phyloP scores from a whole-genome alignment of 2,113 vertebrate genomes.

The Larimichthys crocea region DNA sequence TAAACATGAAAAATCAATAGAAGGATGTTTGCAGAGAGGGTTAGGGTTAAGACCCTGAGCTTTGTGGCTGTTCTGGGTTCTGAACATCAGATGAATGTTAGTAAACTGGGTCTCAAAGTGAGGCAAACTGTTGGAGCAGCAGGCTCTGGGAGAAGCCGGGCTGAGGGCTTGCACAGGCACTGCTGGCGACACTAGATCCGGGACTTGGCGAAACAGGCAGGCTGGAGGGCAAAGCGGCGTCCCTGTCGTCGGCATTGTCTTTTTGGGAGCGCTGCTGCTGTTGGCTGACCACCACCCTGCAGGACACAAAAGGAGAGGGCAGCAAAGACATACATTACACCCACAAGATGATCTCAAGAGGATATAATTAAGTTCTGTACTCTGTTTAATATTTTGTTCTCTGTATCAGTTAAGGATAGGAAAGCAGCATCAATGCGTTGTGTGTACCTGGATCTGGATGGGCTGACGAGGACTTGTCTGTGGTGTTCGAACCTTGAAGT shows the following conservation, averaged over 20 bases:
- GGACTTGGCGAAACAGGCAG: constrained; percentile 54
- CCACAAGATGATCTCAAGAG: neutral
- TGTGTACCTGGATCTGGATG: constrained; percentile 57
- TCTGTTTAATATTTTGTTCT: too few species aligned
- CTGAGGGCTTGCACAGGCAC: constrained; percentile 54
- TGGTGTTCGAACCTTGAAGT: constrained; percentile 47
- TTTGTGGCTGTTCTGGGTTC: constrained; percentile 9
- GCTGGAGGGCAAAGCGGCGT: constrained; percentile 59
- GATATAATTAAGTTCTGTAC: neutral
- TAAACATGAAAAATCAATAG: neutral
- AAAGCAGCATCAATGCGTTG: too few species aligned
- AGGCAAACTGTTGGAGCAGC: constrained; percentile 29
- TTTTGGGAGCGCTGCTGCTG: neutral
- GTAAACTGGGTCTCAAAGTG: constrained; percentile 25
- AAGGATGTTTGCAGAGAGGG: neutral
- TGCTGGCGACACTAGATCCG: constrained; percentile 57
- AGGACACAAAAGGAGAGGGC: neutral
- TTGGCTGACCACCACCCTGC: constrained; percentile 68
- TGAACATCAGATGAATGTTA: neutral
- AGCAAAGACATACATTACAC: neutral
- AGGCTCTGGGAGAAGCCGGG: constrained; percentile 36
- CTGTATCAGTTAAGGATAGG: too few species aligned
- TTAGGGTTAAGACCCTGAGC: neutral
- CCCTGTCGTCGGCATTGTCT: constrained; percentile 17
- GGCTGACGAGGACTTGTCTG: constrained; percentile 22